phyloP scores from a whole-genome alignment of 1,140 invertebrate species.

The Drosophila nigromelanica region DNA sequence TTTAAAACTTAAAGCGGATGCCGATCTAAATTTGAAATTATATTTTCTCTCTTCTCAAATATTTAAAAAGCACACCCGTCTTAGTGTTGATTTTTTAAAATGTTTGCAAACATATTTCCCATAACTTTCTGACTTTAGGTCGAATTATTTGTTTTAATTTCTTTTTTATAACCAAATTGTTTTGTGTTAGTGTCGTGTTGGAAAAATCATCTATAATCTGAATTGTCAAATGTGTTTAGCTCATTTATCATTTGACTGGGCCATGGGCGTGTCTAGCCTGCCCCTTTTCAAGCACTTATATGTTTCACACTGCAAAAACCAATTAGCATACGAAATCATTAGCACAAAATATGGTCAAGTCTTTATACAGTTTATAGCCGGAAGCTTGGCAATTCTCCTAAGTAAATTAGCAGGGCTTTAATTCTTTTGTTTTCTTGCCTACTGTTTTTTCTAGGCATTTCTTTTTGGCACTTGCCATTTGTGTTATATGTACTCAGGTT shows the following conservation, averaged over 20 bases:
- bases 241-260: background rate
- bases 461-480: constrained; percentile 18
- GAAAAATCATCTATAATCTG: no score
- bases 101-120: no score
- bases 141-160: no score
- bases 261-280: background rate
- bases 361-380: constrained; percentile 11
- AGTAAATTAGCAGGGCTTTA: constrained; percentile 42
- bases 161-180: no score
- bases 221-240: background rate
- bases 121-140: no score
- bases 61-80: no score
- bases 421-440: constrained; percentile 18
- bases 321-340: constrained; percentile 60
- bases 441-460: constrained; percentile 2
- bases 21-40: no score
- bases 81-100: no score
- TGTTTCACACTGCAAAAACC: constrained; percentile 27
- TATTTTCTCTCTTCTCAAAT: no score
- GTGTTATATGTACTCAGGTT: constrained; percentile 11
- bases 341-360: constrained; percentile 8
- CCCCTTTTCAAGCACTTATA: background rate
- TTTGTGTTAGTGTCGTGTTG: no score
- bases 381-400: constrained; percentile 34
- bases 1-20: no score